Base-by-base conservation (phyloP, 2,888 invertebrate species). In the Ischnus inquisitorius region DNA sequence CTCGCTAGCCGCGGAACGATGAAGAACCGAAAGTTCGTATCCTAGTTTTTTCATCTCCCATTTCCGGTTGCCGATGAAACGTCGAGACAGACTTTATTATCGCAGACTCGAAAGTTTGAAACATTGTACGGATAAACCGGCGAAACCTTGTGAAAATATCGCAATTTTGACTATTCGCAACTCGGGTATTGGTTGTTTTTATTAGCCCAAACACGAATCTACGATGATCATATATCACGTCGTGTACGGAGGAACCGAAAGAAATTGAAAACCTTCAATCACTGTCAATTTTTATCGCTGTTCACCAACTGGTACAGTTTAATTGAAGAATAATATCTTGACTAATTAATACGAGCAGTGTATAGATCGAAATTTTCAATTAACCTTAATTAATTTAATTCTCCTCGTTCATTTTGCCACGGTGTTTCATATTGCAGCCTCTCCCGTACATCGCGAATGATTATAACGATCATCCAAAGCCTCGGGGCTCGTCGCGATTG, bases 21-120 rank as follows among this genome's bases (percentile, higher is more conserved):
- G 39, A 60, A 19, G 25, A 54, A 41, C 16, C 22, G 25, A 25
- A 76, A 76, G 22, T 67, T 51, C 41, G 12, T 19, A 12, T 14
- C 3, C n/a, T 41, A 5, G 8, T 41, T 16, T 39, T 57, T 67
- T 2, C 25, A 14, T 67, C 22, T 3, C 22, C 41, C 54, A 4
- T 34, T 25, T 51, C 54, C 54, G 4, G 19, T 19, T 12, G 1
- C 54, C 10, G 3, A 19, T 19, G 19, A 19, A 54, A 10, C 43
- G 6, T 8, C 6, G 51, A 2, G 5, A 0, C 16, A 3, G n/a
- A 5, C 51, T 51, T 51, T 51, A n/a, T 51, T 51, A 51, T 5
- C 51, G 3, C 51, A 4, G 5, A 14, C 14, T 14, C 14, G 10
- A 12, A 1, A 46, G 14, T 46, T 46, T 12, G 43, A 46, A 46